Evolutionary conservation across 2,113 vertebrate genomes (phyloP), one percentile per base, ranked within the genome.

Genomic region (Xenopus tropicalis): DNA sequence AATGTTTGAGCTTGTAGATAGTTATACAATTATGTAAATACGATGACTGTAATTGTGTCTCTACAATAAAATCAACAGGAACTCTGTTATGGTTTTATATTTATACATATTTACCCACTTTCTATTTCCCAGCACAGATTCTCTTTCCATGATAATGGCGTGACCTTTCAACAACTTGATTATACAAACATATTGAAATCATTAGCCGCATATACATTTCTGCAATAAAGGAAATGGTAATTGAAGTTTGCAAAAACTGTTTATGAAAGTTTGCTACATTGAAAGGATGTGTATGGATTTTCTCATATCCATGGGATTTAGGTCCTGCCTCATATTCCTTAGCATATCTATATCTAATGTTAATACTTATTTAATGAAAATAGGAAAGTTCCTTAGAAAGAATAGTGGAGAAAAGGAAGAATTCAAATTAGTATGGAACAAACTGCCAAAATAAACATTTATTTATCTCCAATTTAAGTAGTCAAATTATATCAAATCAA

Each of bases 151-250:
- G 10, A 24, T 17, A 20, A 46, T 66, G 43, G 29, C 22, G 14
- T 22, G 19, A 65, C 24, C 37, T 46, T 65, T 46, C 9, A 22
- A 66, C 12, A 21, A 22, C 14, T n/a, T 66, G 43, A 66, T 22
- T 66, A 43, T 46, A 66, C n/a, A 3, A 66, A 66, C 42, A 44
- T 44, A 23, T 66, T 66, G 64, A 5, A 20, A 22, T 48, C n/a
- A 66, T 66, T 66, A 66, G 20, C 42, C 46, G 14, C 12, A 22
- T 48, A 21, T 14, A 44, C 29, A 37, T 37, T 44, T 66, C 11
- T 13, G n/a, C 14, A 66, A 22, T 22, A 43, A 65, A 21, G 21
- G 21, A 21, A 37, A n/a, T 25, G 16, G 59, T 25, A 14, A 14
- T 29, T 63, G 25, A 42, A 42, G 14, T 62, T 63, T 42, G 25